Percentiles rank a stretch among this genome's conserved stretches.
These are phyloP conservation scores for Campoplex capitator DNA, from an alignment of 2,888 invertebrate genomes.

Conservation along the genomic window DNA sequence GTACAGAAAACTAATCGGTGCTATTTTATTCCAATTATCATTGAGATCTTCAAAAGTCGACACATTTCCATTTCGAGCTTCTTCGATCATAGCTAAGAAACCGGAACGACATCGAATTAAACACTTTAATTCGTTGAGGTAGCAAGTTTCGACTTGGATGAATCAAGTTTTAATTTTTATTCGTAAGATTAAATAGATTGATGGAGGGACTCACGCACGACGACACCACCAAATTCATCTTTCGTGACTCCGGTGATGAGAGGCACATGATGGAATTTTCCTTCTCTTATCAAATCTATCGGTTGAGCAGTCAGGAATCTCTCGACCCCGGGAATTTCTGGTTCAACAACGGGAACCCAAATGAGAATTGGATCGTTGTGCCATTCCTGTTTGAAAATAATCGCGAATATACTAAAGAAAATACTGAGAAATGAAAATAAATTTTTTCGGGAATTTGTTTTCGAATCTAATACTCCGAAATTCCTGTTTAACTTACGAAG, in stretches of 20 bases:
- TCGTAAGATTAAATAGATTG: background rate
- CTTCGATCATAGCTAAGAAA: constrained; percentile 56
- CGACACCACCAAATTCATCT: constrained; percentile 88
- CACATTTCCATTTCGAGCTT: constrained; percentile 82
- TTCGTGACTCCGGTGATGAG: constrained; percentile 88
- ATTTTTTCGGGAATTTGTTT: background rate
- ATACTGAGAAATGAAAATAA: background rate
- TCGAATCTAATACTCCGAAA: background rate
- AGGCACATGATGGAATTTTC: constrained; percentile 88
- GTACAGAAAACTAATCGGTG: constrained; percentile 88
- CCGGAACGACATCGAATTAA: background rate
- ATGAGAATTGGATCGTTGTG: constrained; percentile 85
- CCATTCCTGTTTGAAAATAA: constrained; percentile 84
- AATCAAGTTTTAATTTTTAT: background rate
- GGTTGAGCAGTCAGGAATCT: constrained; percentile 88
- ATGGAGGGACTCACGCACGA: constrained; percentile 85
- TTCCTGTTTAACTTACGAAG: constrained; percentile 58
- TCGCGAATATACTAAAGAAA: background rate
- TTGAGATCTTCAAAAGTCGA: constrained; percentile 86
- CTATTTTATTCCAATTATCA: constrained; percentile 87
- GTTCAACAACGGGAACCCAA: constrained; percentile 89
- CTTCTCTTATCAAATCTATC: constrained; percentile 86
- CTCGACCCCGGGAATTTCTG: constrained; percentile 87
- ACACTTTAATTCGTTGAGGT: background rate
- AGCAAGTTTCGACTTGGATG: background rate